Evolutionary conservation across 2,113 vertebrate species (phyloP).

Genomic region (Castor canadensis): DNA sequence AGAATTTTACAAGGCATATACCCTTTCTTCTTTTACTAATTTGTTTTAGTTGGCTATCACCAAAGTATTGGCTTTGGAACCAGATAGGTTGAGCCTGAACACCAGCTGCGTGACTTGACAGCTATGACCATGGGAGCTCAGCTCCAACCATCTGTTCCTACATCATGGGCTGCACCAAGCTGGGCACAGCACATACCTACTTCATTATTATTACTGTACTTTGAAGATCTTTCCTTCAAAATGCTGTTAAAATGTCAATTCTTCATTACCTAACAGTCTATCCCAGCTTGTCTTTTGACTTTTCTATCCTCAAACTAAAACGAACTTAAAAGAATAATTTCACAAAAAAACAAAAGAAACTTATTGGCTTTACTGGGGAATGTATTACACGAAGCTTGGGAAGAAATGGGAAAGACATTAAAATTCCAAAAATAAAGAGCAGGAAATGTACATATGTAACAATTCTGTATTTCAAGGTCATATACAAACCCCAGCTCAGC

Average conservation of each 20-base stretch:
- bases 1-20: not conserved
- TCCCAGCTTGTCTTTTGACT: not conserved
- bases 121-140: not conserved
- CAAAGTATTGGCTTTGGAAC: not conserved
- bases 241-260: not conserved
- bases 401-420: not conserved
- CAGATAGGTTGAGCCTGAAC: not conserved
- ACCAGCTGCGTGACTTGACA: not conserved
- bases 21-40: not conserved
- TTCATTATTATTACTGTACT: not conserved
- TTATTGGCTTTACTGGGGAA: not conserved
- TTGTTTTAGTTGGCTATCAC: not conserved
- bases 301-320: not conserved
- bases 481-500: not conserved
- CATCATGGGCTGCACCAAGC: not conserved
- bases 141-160: not conserved
- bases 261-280: not conserved
- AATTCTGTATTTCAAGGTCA: not conserved
- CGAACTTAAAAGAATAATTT: not conserved
- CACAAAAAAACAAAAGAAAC: slow-evolving; percentile 1
- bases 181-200: not conserved
- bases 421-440: not conserved
- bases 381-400: not conserved
- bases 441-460: not conserved
- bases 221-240: not conserved